Evolutionary conservation across 2,113 vertebrate genomes (phyloP), one percentile per base, ranked within the genome.

Genomic region (Apistogramma diplotaenia): DNA sequence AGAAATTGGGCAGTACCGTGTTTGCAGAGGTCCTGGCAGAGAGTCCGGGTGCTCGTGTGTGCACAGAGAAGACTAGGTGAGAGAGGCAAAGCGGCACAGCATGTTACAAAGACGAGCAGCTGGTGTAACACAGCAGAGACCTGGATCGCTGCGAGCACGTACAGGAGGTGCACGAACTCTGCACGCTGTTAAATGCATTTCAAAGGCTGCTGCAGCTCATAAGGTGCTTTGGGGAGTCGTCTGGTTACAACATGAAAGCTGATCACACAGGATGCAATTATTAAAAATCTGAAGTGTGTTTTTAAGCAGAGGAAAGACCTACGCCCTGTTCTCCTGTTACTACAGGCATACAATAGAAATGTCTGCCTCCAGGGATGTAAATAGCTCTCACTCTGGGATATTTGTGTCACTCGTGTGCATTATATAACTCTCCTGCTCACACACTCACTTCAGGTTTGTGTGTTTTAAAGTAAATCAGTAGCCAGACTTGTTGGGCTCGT

Each of bases 381-480:
- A 75, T 8, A 43, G 16, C 11, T n/a, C 31, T 55, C 33, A 31
- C 13, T 5, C 54, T 76, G 25, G 27, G 1, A n/a, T 75, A 27
- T 12, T 56, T 29, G 15, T 49, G 19, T 56, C 18, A 9, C 19
- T 35, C 15, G 3, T 21, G 13, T 21, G 13, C 21, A 59, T 73
- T n/a, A 35, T 46, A 58, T 71, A 25, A 53, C 25, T 4, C 43
- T 43, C 25, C 61, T 0, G 72, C 27, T 75, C 58, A 2, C 0
- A 0, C 23, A 18, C 35, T 35, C 21, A 4, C 5, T 23, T 19
- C 5, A 25, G 35, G 0, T 54, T 25, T 54, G 58, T 13, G 33
- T 74, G 43, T 37, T 86, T 74, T 73, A 51, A 10, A 35, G 71
- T 82, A 2, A 76, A 79, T 35, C 5, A 80, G 79, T 5, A 15